Percentiles rank a stretch among this genome's conserved stretches.
Evolutionary conservation across 2,888 invertebrate species (phyloP).

Genomic region (Laspeyria flexula): DNA sequence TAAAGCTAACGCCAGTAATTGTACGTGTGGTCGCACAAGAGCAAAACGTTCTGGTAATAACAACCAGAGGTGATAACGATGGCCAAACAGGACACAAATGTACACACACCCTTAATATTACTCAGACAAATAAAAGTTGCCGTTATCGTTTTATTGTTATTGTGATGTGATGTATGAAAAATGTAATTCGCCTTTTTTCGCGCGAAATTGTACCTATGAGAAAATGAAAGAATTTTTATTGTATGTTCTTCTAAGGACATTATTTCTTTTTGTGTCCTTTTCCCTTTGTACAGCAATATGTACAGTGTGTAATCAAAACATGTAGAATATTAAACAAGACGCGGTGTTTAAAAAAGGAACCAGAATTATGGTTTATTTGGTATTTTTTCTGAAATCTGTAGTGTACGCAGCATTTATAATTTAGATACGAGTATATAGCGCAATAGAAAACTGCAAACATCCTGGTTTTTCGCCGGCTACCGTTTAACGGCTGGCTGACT

Average conservation of each 20-base stretch:
- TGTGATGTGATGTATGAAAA: slow-evolving; percentile 50
- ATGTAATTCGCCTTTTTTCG: slow-evolving; percentile 43
- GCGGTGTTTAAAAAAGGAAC: no score
- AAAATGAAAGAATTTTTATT: slow-evolving; percentile 45
- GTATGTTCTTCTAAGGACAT: slow-evolving; percentile 33
- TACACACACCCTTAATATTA: slow-evolving; percentile 29
- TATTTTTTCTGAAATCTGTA: slow-evolving; percentile 1
- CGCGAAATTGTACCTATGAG: slow-evolving; percentile 45
- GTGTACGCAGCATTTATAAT: slow-evolving; percentile 3
- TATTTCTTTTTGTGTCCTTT: slow-evolving; percentile 20
- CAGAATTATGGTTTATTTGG: not conserved
- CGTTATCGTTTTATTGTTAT: slow-evolving; percentile 50
- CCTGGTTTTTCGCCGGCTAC: slow-evolving; percentile 9
- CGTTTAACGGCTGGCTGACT: slow-evolving; percentile 12
- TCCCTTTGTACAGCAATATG: slow-evolving; percentile 7
- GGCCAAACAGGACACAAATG: slow-evolving; percentile 20
- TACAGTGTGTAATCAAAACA: slow-evolving; percentile 14
- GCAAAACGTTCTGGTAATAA: slow-evolving; percentile 21
- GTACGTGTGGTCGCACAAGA: slow-evolving; percentile 2
- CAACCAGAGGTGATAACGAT: slow-evolving; percentile 34
- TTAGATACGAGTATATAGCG: slow-evolving; percentile 7
- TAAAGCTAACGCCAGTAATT: slow-evolving; percentile 13
- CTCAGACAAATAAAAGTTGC: slow-evolving; percentile 39
- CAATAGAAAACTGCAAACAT: slow-evolving; percentile 19
- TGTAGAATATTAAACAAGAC: slow-evolving; percentile 12